Percentiles rank a stretch among this genome's conserved stretches.
Evolutionary conservation across 2,113 vertebrate species (phyloP).

Genomic region (Dasyurus viverrinus): DNA sequence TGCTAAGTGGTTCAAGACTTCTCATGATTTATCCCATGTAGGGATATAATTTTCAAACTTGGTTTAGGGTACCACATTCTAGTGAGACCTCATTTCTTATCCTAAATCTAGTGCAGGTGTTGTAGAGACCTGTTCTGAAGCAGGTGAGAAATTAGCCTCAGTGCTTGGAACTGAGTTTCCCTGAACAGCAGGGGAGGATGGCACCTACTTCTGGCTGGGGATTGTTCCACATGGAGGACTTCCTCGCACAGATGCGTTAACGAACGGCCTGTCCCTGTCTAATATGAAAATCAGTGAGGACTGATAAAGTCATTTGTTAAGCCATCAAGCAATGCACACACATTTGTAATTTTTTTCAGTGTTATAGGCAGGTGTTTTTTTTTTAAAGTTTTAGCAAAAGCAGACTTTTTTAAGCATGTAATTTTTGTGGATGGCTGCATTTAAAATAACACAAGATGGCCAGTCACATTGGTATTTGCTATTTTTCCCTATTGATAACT

Average conservation of each 20-base stretch:
- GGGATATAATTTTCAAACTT: not conserved
- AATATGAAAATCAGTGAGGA: not conserved
- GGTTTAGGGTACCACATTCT: not conserved
- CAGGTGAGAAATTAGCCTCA: not conserved
- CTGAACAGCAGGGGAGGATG: not conserved
- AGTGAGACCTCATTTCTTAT: not conserved
- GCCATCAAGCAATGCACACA: slow-evolving; percentile 55
- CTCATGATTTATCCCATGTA: not conserved
- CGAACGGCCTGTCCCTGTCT: not conserved
- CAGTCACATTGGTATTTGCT: slow-evolving; percentile 54
- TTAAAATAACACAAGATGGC: slow-evolving; percentile 50
- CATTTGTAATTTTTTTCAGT: slow-evolving; percentile 53
- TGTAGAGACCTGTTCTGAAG: not conserved
- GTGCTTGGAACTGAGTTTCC: fast-evolving
- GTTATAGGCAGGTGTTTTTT: not conserved
- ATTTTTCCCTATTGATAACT: slow-evolving; percentile 56
- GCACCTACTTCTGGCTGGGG: not conserved
- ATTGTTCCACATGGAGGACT: not conserved
- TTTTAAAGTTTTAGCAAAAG: slow-evolving; percentile 40
- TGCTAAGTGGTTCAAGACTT: not conserved
- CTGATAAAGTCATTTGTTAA: slow-evolving; percentile 60
- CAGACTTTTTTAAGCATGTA: slow-evolving; percentile 46
- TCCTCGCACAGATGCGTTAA: not conserved
- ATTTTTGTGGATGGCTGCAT: slow-evolving; percentile 61
- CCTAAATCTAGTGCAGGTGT: not conserved